A percentile compares a stretch with the other conserved stretches of the same genome.
These are phyloP conservation scores for Grammomys dolichurus DNA, from an alignment of 2,113 vertebrate genomes.

Conservation along the genomic window DNA sequence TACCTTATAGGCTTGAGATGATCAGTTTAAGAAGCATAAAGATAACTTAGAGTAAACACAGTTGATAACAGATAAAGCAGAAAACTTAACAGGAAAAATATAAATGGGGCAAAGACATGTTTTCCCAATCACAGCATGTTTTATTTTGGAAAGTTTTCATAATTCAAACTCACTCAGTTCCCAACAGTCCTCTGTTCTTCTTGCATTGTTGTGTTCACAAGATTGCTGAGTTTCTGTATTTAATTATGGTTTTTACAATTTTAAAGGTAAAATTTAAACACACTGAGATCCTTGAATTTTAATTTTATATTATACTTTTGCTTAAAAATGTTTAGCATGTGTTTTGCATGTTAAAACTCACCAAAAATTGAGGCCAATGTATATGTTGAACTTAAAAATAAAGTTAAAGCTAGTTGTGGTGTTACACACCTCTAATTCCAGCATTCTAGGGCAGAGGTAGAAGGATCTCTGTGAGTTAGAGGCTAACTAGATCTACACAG, in stretches of 20 bases:
- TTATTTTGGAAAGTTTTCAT: slow-evolving; percentile 44
- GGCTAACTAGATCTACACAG: not conserved
- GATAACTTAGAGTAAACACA: slow-evolving; percentile 44
- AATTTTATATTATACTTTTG: not conserved
- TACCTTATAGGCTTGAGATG: not conserved
- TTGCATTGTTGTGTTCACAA: not conserved
- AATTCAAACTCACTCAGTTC: not conserved
- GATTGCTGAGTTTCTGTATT: not conserved
- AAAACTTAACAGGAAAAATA: not conserved
- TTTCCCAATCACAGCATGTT: not conserved
- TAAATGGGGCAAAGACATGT: not conserved
- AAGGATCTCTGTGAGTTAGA: not conserved
- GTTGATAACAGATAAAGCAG: slow-evolving; percentile 9
- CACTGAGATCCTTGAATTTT: slow-evolving; percentile 14
- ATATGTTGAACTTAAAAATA: slow-evolving; percentile 55
- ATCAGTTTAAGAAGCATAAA: slow-evolving; percentile 32
- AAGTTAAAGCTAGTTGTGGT: not conserved
- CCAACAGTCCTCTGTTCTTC: not conserved
- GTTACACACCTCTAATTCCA: not conserved
- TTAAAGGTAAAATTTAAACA: slow-evolving; percentile 54
- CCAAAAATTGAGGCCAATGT: not conserved
- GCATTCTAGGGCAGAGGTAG: not conserved
- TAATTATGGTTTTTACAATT: not conserved
- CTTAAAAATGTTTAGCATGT: slow-evolving; percentile 42
- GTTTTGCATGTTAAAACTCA: slow-evolving; percentile 38